Evolutionary conservation across 2,113 vertebrate species (phyloP).

Genomic region (Gyps fulvus): DNA sequence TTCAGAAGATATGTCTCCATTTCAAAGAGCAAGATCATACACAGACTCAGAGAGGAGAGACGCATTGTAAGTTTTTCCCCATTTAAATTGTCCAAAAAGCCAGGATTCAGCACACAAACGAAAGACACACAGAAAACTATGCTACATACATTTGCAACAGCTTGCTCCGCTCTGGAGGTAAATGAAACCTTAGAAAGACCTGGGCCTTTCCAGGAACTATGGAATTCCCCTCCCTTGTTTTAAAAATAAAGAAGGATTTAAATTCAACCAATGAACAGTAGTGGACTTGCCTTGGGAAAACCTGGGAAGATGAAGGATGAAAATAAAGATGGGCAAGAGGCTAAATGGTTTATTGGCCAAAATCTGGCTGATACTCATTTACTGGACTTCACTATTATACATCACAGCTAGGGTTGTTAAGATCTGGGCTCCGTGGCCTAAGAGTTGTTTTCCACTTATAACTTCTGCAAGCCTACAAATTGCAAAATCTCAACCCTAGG

Average conservation of each 20-base stretch:
- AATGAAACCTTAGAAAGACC: not conserved
- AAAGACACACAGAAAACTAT: not conserved
- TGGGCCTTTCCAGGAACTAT: not conserved
- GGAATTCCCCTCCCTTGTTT: not conserved
- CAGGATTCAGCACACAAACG: not conserved
- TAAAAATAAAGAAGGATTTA: not conserved
- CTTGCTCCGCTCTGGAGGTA: not conserved
- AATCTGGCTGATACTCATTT: not conserved
- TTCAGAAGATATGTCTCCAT: not conserved
- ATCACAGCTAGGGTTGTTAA: not conserved
- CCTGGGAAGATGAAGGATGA: not conserved
- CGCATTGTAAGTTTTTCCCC: rapidly evolving
- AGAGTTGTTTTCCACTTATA: not conserved
- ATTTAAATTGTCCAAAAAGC: not conserved
- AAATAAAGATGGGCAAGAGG: not conserved
- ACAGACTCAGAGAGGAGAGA: not conserved
- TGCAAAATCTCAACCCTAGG: not conserved
- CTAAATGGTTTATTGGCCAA: not conserved
- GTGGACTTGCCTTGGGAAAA: not conserved
- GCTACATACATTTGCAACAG: not conserved
- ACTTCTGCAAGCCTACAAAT: not conserved
- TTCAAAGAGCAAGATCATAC: not conserved
- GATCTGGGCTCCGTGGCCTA: not conserved
- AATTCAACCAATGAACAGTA: not conserved
- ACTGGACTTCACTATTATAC: not conserved